Evolutionary conservation across 2,113 vertebrate species (phyloP), one percentile per base, ranked within the genome.

Genomic region (Elaphurus davidianus): DNA sequence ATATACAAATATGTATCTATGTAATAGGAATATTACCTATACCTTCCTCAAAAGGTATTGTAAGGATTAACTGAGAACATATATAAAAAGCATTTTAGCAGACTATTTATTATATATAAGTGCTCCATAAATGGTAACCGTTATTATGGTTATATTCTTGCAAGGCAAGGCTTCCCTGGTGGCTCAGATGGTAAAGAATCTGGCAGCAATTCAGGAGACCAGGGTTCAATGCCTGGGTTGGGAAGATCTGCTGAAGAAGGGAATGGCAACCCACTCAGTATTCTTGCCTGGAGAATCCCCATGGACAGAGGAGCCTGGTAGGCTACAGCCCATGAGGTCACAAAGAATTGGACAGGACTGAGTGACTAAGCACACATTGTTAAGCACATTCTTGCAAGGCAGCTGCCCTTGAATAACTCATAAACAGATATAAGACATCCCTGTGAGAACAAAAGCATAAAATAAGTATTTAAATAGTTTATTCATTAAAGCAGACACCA

Each of bases 401-500:
- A 43, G 64, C 12, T 47, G 27, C 12, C 19, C 8, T 91, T 94
- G 28, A 43, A 87, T 55, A 93, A 78, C 14, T 87, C 86, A 87
- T 52, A 62, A 55, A 87, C 5, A 93, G 1, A 52, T 78, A 87
- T 36, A 83, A 87, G 8, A 89, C 14, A 93, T 30, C 23, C 50
- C 21, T 50, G 7, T 87, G n/a, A 91, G 50, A 81, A 85, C 23
- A 90, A 81, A 90, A 90, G 43, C 67, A 19, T 45, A 78, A 87
- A 82, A 83, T 93, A 82, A 76, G 60, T 33, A 95, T 83, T 43
- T 90, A 95, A 93, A 86, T 47, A 95, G 83, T 76, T 90, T 87
- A 93, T 57, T 54, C 36, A 79, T n/a, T 45, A 17, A 6, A 33
- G 19, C n/a, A 71, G 76, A 93, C 1, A 8, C 62, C 47, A 93